phyloP scores from a whole-genome alignment of 2,888 invertebrate species.

The Carcina quercana region DNA sequence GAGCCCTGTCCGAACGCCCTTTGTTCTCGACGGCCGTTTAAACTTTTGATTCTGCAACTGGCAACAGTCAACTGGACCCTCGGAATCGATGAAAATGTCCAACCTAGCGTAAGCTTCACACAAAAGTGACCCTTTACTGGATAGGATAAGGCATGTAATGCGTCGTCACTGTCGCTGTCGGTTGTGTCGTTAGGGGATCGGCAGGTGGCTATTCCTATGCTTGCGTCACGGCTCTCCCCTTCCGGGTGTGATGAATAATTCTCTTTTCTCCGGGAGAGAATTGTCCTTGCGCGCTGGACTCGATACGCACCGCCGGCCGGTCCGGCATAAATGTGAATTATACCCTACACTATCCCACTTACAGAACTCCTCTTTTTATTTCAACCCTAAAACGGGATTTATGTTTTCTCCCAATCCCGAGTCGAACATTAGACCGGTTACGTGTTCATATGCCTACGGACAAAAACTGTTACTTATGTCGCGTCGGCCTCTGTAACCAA shows the following conservation, averaged over 20 bases:
- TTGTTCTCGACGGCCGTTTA: conserved; percentile 71
- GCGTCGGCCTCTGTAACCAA: neutral
- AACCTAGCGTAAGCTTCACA: conserved; percentile 16
- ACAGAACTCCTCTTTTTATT: conserved; percentile 63
- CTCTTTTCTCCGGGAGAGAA: conserved; percentile 67
- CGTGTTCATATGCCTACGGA: conserved; percentile 30
- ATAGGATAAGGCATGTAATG: no score
- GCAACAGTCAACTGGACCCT: conserved; percentile 72
- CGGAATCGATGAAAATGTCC: conserved; percentile 43
- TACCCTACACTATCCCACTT: conserved; percentile 65
- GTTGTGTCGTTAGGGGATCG: conserved; percentile 33
- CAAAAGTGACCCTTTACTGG: no score
- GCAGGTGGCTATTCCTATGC: conserved; percentile 64
- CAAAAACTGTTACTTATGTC: conserved; percentile 19
- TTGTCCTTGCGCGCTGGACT: conserved; percentile 69
- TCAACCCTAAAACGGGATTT: conserved; percentile 58
- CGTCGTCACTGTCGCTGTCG: no score
- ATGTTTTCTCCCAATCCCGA: conserved; percentile 42
- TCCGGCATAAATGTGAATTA: conserved; percentile 70
- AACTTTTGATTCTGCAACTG: conserved; percentile 75
- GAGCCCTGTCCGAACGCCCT: conserved; percentile 61
- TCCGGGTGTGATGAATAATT: conserved; percentile 75
- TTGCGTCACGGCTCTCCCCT: conserved; percentile 74
- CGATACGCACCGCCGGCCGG: conserved; percentile 66
- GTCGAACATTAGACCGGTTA: conserved; percentile 43